phyloP scores from a whole-genome alignment of 2,113 vertebrate genomes.

The Fregetta grallaria region DNA sequence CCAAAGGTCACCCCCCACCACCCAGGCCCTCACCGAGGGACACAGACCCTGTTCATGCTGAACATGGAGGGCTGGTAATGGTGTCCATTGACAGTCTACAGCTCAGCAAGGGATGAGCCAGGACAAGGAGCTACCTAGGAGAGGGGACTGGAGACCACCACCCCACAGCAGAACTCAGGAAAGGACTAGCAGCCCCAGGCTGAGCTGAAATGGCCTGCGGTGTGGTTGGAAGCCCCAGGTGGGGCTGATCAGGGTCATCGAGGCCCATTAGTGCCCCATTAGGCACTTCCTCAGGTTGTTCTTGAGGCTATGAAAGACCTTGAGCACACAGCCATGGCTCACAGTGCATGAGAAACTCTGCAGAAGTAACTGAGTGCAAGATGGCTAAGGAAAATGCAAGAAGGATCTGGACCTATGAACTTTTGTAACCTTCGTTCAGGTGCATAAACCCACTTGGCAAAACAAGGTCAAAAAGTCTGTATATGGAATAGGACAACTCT shows the following conservation, averaged over 20 bases:
- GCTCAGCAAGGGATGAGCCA: background rate
- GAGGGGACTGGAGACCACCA: background rate
- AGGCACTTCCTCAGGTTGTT: background rate
- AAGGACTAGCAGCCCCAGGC: background rate
- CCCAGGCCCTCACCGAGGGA: rapidly evolving
- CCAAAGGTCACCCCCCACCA: background rate
- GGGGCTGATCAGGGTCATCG: rapidly evolving
- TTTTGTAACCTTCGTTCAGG: background rate
- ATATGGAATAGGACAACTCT: background rate
- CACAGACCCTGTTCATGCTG: background rate
- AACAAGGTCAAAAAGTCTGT: background rate
- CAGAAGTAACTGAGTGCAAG: background rate
- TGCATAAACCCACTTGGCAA: background rate
- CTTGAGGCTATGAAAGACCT: background rate
- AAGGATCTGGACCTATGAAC: background rate
- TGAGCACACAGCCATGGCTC: too few species aligned
- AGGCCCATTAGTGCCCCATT: background rate
- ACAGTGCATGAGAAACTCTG: background rate
- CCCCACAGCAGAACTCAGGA: background rate
- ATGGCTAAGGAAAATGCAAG: background rate
- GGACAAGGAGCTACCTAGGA: background rate
- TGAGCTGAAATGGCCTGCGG: background rate
- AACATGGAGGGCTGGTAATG: rapidly evolving
- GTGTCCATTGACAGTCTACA: rapidly evolving
- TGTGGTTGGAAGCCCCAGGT: background rate